These are phyloP conservation scores for Pyrgus malvae DNA, from an alignment of 2,888 invertebrate genomes.

Conservation along the genomic window DNA sequence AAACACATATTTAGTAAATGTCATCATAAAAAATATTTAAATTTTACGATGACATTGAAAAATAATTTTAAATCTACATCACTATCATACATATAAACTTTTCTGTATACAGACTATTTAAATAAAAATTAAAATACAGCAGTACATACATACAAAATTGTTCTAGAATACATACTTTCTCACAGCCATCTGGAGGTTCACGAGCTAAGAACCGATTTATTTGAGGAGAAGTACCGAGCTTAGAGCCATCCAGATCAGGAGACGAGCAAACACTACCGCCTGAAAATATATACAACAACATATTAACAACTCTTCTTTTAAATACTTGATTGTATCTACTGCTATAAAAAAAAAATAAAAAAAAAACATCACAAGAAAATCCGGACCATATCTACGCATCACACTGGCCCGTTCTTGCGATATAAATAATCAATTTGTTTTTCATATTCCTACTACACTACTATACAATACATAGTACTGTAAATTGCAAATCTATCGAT, in stretches of 20 bases:
- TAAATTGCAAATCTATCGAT: too few species aligned
- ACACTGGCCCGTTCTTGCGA: too few species aligned
- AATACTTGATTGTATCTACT: neutral
- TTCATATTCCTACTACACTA: neutral
- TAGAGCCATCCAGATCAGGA: slow-evolving; percentile 87
- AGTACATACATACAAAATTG: neutral
- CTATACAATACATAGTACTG: too few species aligned
- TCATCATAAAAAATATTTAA: too few species aligned
- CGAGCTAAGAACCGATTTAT: slow-evolving; percentile 92
- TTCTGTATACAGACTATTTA: too few species aligned
- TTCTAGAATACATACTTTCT: slow-evolving; percentile 85
- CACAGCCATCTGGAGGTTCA: slow-evolving; percentile 95
- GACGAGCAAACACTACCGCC: slow-evolving; percentile 89
- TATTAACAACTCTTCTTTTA: neutral
- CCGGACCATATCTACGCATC: neutral
- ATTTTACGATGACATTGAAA: too few species aligned
- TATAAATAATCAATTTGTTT: neutral
- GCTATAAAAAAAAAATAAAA: neutral
- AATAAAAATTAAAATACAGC: too few species aligned
- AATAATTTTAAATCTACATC: too few species aligned
- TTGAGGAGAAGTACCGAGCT: slow-evolving; percentile 90
- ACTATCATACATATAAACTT: too few species aligned
- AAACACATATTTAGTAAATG: too few species aligned
- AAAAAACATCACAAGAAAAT: neutral
- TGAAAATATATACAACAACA: slow-evolving; percentile 49